Evolutionary conservation across 2,113 vertebrate species (phyloP).

Genomic region (Microtus oregoni): DNA sequence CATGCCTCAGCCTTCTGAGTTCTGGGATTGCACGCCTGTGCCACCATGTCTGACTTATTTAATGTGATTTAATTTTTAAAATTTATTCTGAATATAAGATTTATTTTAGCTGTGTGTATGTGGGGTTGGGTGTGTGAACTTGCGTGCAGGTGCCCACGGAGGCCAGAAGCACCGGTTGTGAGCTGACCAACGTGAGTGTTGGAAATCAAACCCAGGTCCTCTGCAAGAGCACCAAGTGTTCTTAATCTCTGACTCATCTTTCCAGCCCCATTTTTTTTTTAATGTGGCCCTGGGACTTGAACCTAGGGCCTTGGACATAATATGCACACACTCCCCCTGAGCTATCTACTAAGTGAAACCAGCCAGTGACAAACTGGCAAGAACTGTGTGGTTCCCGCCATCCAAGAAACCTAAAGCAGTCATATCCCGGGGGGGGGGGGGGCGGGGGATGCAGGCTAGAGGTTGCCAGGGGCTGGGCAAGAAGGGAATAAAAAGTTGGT

Average conservation of each 20-base stretch:
- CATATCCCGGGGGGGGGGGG: not conserved
- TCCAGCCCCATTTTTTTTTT: not conserved
- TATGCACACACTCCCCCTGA: not conserved
- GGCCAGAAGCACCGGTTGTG: not conserved
- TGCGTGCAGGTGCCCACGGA: not conserved
- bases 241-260: not conserved
- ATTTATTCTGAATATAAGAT: not conserved
- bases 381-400: not conserved
- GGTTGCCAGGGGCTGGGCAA: not conserved
- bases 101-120: not conserved
- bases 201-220: not conserved
- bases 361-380: not conserved
- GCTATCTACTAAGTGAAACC: not conserved
- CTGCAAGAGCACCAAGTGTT: not conserved
- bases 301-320: not conserved
- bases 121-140: too few species aligned
- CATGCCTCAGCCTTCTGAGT: not conserved
- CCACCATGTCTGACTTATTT: not conserved
- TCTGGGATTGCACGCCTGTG: not conserved
- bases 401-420: not conserved
- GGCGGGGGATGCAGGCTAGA: not conserved
- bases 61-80: not conserved
- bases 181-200: not conserved
- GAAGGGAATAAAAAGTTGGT: not conserved
- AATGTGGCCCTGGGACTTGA: not conserved